Percentiles rank a stretch among this genome's conserved stretches.
Evolutionary conservation across 2,888 invertebrate species (phyloP).

Genomic region (Nomada fucata): DNA sequence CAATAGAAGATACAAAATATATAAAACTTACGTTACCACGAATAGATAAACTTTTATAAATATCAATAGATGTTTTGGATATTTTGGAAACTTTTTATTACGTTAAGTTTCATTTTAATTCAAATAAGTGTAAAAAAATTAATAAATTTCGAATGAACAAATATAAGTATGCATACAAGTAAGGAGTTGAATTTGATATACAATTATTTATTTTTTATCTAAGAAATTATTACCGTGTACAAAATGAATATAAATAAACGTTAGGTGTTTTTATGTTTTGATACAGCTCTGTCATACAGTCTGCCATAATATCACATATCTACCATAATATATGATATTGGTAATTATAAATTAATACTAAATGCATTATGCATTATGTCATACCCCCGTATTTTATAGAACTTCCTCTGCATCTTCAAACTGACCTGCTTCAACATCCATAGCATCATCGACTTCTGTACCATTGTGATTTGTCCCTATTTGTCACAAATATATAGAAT

Average conservation of each 20-base stretch:
- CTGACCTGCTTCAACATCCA: slow-evolving; percentile 85
- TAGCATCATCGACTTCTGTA: slow-evolving; percentile 83
- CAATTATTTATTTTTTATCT: slow-evolving; percentile 77
- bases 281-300: slow-evolving; percentile 69
- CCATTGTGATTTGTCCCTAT: slow-evolving; percentile 83
- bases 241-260: slow-evolving; percentile 83
- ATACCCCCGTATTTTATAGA: slow-evolving; percentile 74
- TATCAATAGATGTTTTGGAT: slow-evolving; percentile 1
- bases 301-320: slow-evolving; percentile 73
- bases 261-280: slow-evolving; percentile 76
- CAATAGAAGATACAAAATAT: slow-evolving; percentile 27
- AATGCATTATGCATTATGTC: slow-evolving; percentile 75
- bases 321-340: slow-evolving; percentile 74
- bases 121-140: slow-evolving; percentile 25
- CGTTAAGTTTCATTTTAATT: slow-evolving; percentile 17
- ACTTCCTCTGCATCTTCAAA: slow-evolving; percentile 87
- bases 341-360: slow-evolving; percentile 78
- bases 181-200: slow-evolving; percentile 58
- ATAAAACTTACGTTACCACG: slow-evolving; percentile 13
- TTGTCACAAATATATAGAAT: slow-evolving; percentile 78
- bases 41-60: slow-evolving; percentile 10
- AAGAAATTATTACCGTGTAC: slow-evolving; percentile 81
- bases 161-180: slow-evolving; percentile 44
- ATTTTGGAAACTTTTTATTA: slow-evolving; percentile 5
- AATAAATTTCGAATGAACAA: slow-evolving; percentile 27